These are phyloP conservation scores for Actinia tenebrosa DNA, from an alignment of 64 coral and sea anemone genomes.

Conservation along the genomic window DNA sequence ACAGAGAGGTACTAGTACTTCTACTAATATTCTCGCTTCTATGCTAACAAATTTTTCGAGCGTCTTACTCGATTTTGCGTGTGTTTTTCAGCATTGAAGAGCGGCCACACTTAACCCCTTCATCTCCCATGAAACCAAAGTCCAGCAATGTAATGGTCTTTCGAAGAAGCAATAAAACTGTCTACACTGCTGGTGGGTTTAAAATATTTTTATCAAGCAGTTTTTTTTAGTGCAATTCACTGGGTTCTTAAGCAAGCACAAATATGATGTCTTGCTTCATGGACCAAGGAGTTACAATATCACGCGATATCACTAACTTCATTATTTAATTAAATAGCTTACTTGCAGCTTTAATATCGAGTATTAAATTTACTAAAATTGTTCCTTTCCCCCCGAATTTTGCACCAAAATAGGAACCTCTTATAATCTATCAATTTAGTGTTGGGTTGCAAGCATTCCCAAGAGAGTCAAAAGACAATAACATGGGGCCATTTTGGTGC, in stretches of 20 bases:
- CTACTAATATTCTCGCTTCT: not conserved
- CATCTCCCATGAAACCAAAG: conserved; percentile 43
- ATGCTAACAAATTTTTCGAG: not conserved
- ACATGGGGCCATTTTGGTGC: too few species aligned
- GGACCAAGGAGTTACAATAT: too few species aligned
- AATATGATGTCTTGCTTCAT: too few species aligned
- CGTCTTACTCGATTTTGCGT: not conserved
- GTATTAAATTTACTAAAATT: too few species aligned
- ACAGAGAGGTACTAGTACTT: conserved; percentile 33
- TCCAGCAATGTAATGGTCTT: conserved; percentile 43
- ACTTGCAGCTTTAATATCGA: too few species aligned
- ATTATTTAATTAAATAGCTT: too few species aligned
- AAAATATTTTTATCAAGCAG: not conserved
- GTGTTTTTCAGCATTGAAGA: conserved; percentile 31
- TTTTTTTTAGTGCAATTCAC: not conserved
- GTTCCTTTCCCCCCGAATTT: too few species aligned
- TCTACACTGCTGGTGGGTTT: conserved; percentile 54
- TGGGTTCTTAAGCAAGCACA: not conserved
- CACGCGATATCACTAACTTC: too few species aligned
- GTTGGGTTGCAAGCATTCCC: not conserved
- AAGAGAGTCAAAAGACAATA: too few species aligned
- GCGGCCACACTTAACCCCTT: conserved; percentile 4
- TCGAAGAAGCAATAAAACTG: conserved; percentile 39
- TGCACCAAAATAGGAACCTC: too few species aligned
- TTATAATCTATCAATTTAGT: too few species aligned